Evolutionary conservation across 2,888 invertebrate genomes (phyloP).

Genomic region (Myathropa florea): DNA sequence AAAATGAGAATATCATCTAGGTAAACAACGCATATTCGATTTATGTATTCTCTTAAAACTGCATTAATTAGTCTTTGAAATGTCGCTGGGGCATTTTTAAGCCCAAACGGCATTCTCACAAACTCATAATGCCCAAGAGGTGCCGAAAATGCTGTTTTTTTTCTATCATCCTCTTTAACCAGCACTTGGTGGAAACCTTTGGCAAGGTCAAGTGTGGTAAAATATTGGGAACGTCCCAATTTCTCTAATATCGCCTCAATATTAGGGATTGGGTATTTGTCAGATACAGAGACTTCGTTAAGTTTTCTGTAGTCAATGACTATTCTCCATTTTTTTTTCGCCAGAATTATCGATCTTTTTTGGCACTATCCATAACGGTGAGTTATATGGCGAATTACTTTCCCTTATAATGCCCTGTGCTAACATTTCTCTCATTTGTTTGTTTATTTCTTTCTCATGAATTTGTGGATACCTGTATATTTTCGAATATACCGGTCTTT

Average conservation of each 20-base stretch:
- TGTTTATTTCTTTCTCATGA: background rate
- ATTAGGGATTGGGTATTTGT: slow-evolving; percentile 7
- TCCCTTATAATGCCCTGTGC: slow-evolving; percentile 10
- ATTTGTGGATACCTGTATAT: slow-evolving; percentile 36
- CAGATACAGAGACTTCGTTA: background rate
- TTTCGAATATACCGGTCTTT: slow-evolving; percentile 52
- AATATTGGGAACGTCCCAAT: background rate
- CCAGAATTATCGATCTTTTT: slow-evolving; percentile 19
- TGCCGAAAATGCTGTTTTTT: background rate
- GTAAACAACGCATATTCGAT: slow-evolving; percentile 10
- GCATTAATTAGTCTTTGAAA: background rate
- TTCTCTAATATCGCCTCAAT: slow-evolving; percentile 26
- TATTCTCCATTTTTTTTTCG: slow-evolving; percentile 17
- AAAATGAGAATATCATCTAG: background rate
- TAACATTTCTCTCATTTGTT: slow-evolving; percentile 2
- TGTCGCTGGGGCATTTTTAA: background rate
- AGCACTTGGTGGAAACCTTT: background rate
- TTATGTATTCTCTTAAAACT: background rate
- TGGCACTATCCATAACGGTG: slow-evolving; percentile 17
- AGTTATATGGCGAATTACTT: slow-evolving; percentile 15
- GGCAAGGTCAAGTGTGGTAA: background rate
- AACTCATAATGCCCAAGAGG: background rate
- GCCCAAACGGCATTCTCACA: background rate
- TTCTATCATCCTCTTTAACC: background rate
- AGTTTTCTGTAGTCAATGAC: slow-evolving; percentile 33